Percentiles rank a stretch among this genome's conserved stretches.
Evolutionary conservation across 2,113 vertebrate species (phyloP).

Genomic region (Argyrosomus japonicus): DNA sequence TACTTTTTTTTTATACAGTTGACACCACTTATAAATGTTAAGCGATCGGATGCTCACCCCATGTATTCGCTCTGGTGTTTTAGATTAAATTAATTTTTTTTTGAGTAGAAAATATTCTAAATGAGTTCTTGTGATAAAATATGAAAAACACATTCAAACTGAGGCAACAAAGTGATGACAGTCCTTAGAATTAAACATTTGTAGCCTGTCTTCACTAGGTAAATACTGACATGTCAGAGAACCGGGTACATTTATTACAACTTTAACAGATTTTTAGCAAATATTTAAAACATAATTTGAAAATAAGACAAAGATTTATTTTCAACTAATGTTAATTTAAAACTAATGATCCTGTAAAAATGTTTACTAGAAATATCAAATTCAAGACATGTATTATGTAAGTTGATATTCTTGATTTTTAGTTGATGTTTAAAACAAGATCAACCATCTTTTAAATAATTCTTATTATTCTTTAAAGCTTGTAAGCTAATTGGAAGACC

Average conservation of each 20-base stretch:
- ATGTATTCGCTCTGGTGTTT: neutral
- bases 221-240: neutral
- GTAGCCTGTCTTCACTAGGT: neutral
- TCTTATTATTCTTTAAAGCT: neutral
- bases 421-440: neutral
- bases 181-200: neutral
- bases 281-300: neutral
- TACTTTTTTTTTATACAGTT: neutral
- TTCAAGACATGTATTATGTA: neutral
- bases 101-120: neutral
- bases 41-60: fast-evolving
- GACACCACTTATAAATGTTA: neutral
- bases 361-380: neutral
- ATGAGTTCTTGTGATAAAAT: neutral
- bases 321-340: neutral
- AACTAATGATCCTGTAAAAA: neutral
- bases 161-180: neutral
- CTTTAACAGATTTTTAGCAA: neutral
- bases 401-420: neutral
- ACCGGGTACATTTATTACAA: neutral
- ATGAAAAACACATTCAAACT: neutral
- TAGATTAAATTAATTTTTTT: neutral
- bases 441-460: neutral
- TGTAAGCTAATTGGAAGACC: neutral
- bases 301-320: neutral